Evolutionary conservation across 2,113 vertebrate genomes (phyloP), one percentile per base, ranked within the genome.

Genomic region (Erythrocercus mccallii): DNA sequence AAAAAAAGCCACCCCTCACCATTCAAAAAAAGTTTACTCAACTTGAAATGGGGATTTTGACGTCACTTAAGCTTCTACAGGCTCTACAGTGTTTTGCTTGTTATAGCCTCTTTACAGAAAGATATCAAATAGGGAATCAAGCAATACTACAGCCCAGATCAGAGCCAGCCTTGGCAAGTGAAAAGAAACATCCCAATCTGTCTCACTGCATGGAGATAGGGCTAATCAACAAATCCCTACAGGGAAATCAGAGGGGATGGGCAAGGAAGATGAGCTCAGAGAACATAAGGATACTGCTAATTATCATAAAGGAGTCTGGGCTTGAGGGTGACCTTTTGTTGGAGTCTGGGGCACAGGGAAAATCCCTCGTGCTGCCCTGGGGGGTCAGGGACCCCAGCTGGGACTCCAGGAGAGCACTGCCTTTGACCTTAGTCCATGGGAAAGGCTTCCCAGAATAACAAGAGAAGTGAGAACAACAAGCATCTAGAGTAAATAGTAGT

Each of bases 121-220:
- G 9, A 5, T 24, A 62, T 27, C 21, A 70, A 48, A 70, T 2
- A 61, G 27, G 21, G 11, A 78, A 80, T 45, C n/a, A 78, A 82
- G 14, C 33, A 82, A 62, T 27, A 71, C 42, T 61, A 53, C 30
- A 69, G 23, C 23, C 23, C 57, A 74, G 33, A 45, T 23, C 30
- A 56, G 44, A 69, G 40, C 56, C 35, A 92, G 37, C 35, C 82
- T 21, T 37, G n/a, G 27, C 1, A 2, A 73, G 8, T 30, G 14
- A 13, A 65, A 64, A 70, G 51, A 82, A 87, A 47, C 15, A 42
- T 2, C 1, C 22, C 57, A 45, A 22, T 17, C 4, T 60, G 11
- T 65, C 56, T 65, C 51, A 35, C 0, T 44, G 25, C n/a, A 48
- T 2, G 10, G 42, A 80, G 51, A 57, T 38, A 56, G 0, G 0